Evolutionary conservation across 1,140 invertebrate genomes (phyloP), one percentile per base, ranked within the genome.

Genomic region (Achatina immaculata): DNA sequence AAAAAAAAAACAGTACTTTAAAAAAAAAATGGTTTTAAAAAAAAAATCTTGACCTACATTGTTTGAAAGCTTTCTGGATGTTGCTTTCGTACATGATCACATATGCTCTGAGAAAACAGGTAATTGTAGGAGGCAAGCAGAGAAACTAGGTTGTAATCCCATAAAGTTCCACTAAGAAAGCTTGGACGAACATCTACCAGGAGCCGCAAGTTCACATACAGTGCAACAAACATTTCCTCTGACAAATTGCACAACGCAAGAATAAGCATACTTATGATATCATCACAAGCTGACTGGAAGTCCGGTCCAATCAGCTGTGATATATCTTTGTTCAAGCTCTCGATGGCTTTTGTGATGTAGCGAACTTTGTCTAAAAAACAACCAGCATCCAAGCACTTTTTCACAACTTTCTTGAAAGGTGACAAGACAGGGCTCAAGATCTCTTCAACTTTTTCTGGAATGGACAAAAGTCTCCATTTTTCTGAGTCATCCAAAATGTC

Each of bases 261-360:
- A 14, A 80, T n/a, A 6, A 80, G 28, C 78, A 72, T 80, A 19
- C 28, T 80, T 58, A 80, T 69, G 40, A 80, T 80, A 68, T 80
- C 78, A 58, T 80, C 78, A 48, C 78, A 80, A 0, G 68, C 28
- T 1, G 78, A 48, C 68, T 80, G 66, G 21, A 71, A 43, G 43
- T 51, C 48, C 9, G 34, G 3, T 28, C 78, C 78, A 36, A 45
- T 36, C 7, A 80, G 43, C 36, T 66, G 43, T 4, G 66, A 80
- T 0, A 80, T 69, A 6, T 72, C 38, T 28, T 48, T 21, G 68
- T 80, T 80, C 7, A 80, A 34, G 24, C 28, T 43, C 34, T 72
- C 66, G 1, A 80, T 72, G 11, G 78, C 78, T 38, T 38, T 65
- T 1, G 43, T 55, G 38, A 80, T 71, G 68, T 80, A 80, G 7